phyloP scores from a whole-genome alignment of 2,888 invertebrate genomes.

The Microchrysa polita region DNA sequence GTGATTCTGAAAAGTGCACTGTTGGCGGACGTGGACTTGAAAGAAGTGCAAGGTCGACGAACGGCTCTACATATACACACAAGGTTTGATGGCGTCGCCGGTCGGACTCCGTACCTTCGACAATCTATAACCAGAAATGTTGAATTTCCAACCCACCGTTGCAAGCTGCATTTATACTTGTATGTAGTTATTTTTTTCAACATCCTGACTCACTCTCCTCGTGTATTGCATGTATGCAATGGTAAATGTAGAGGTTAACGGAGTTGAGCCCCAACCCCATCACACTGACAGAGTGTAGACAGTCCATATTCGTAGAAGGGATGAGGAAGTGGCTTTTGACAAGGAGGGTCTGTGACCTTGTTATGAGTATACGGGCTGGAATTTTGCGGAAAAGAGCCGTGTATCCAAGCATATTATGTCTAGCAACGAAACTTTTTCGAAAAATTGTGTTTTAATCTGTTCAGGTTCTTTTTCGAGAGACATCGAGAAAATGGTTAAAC shows the following conservation, averaged over 20 bases:
- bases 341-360: slow-evolving; percentile 41
- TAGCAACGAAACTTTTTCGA: slow-evolving; percentile 26
- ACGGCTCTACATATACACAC: slow-evolving; percentile 54
- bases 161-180: slow-evolving; percentile 22
- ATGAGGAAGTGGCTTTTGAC: slow-evolving; percentile 25
- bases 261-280: too few species aligned
- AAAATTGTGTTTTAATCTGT: slow-evolving; percentile 14
- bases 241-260: not conserved
- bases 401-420: not conserved
- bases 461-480: not conserved
- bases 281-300: not conserved
- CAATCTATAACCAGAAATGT: slow-evolving; percentile 9
- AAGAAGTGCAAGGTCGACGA: slow-evolving; percentile 65
- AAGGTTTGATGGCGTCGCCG: slow-evolving; percentile 21
- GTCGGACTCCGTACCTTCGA: slow-evolving; percentile 9
- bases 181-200: too few species aligned
- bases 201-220: slow-evolving; percentile 21
- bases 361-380: slow-evolving; percentile 22
- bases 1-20: slow-evolving; percentile 27
- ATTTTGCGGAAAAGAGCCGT: slow-evolving; percentile 23
- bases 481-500: not conserved
- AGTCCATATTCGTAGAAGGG: not conserved
- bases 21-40: slow-evolving; percentile 51
- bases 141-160: slow-evolving; percentile 20
- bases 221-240: too few species aligned